These are phyloP conservation scores for Struthio camelus DNA, from an alignment of 2,113 vertebrate genomes.

Conservation along the genomic window DNA sequence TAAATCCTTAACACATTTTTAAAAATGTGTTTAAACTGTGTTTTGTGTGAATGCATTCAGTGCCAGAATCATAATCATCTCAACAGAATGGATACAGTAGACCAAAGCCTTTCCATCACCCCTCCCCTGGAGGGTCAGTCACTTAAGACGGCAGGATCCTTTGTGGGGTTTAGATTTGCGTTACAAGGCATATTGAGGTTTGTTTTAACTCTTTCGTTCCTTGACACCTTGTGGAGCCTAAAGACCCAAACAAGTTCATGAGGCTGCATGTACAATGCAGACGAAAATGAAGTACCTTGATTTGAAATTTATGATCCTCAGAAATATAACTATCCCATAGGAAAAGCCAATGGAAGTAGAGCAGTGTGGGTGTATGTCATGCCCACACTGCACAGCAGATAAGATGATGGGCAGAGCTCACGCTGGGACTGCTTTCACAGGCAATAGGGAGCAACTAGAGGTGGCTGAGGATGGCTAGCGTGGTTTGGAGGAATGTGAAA, in stretches of 20 bases:
- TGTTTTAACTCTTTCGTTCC: not conserved
- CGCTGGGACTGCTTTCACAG: not conserved
- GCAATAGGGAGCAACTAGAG: not conserved
- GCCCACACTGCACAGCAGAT: rapidly evolving
- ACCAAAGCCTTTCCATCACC: not conserved
- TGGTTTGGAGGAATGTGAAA: not conserved
- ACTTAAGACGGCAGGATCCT: not conserved
- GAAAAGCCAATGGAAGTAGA: not conserved
- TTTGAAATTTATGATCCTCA: not conserved
- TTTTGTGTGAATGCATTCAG: not conserved
- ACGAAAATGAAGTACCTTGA: not conserved
- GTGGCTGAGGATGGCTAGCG: not conserved
- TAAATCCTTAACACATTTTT: conserved; percentile 28
- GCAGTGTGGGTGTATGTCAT: too few species aligned
- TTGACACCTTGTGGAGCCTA: not conserved
- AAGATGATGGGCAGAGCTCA: not conserved
- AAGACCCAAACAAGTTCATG: not conserved
- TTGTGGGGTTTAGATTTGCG: not conserved
- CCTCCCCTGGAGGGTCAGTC: not conserved
- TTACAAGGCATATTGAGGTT: not conserved
- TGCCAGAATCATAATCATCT: not conserved
- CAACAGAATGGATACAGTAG: not conserved
- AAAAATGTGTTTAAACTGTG: conserved; percentile 24
- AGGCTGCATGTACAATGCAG: not conserved
- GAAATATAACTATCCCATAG: not conserved